phyloP scores from a whole-genome alignment of 2,797 vertebrate species.

The Mormyrops boulengeri region DNA sequence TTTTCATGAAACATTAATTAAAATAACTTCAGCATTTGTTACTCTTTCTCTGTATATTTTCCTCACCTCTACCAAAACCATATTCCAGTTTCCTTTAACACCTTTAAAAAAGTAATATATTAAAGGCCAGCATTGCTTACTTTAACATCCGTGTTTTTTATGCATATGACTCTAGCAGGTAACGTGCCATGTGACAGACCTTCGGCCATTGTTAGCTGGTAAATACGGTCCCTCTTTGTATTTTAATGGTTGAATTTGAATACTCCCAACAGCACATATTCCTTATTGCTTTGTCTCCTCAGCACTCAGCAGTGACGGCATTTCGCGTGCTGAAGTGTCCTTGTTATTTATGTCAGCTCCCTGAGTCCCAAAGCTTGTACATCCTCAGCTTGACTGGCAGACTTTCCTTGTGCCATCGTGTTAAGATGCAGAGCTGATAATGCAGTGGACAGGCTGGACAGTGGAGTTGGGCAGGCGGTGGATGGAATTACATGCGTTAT shows the following conservation, averaged over 20 bases:
- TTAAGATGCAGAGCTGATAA: neutral
- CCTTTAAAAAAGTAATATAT: neutral
- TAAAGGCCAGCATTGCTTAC: neutral
- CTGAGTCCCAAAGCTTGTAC: neutral
- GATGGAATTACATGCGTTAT: neutral
- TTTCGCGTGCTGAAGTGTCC: neutral
- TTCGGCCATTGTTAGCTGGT: neutral
- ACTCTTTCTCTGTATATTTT: neutral
- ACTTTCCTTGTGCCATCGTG: neutral
- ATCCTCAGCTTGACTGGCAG: neutral
- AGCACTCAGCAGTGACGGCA: neutral
- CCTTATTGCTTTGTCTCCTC: neutral
- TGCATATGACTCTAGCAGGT: neutral
- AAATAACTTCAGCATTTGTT: neutral
- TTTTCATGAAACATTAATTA: neutral
- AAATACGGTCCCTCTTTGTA: neutral
- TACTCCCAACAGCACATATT: neutral
- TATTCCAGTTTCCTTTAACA: neutral
- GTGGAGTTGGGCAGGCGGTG: no score
- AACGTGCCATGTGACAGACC: neutral
- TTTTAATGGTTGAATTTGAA: neutral
- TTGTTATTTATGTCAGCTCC: neutral
- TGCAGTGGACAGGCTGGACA: neutral
- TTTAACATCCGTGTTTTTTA: neutral
- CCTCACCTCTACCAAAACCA: neutral